Base-by-base conservation (phyloP, 2,113 vertebrate species). In the Sander lucioperca region DNA sequence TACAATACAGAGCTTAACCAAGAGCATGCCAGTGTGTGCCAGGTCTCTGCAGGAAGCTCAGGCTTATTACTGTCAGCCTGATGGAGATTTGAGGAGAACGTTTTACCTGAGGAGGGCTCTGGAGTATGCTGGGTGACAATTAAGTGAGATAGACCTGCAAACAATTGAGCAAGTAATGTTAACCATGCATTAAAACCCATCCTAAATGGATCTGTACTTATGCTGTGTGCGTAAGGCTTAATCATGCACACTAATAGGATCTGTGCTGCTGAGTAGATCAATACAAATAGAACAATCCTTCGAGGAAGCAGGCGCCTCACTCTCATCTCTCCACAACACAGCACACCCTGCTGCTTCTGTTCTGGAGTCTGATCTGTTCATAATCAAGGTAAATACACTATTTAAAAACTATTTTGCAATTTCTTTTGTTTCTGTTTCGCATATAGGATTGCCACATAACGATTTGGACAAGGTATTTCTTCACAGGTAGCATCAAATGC, bases 211-310 rank as follows among this genome's bases (percentile, higher is more conserved):
- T 85, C 65, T 72, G 80, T 19, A 51, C 18, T 66, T 80, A 68
- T 61, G 70, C 1, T 33, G 82, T 2, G 1, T 9, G 25, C 50
- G 11, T 68, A 63, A 39, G 72, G 79, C 85, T 86, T 85, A 82
- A 83, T 87, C 84, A 84, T 73, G 67, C 83, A 30, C 78, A 66
- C 73, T 92, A 94, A 93, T 88, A 88, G 88, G 91, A 93, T 92
- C 87, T 79, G 76, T n/a, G 74, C 64, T 45, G 71, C 64, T 82
- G 75, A 83, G 80, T 58, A 59, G 66, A 88, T 80, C 68, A 80
- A 79, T 81, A 87, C 80, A 93, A 91, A 91, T 89, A 94, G 92
- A 86, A 80, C 71, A 80, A 79, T 77, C 88, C 68, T 74, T 73
- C 0, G 11, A 85, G 51, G 71, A 67, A 47, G 67, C 57, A 30